Evolutionary conservation across 2,113 vertebrate genomes (phyloP), one percentile per base, ranked within the genome.

Genomic region (Piliocolobus tephrosceles): DNA sequence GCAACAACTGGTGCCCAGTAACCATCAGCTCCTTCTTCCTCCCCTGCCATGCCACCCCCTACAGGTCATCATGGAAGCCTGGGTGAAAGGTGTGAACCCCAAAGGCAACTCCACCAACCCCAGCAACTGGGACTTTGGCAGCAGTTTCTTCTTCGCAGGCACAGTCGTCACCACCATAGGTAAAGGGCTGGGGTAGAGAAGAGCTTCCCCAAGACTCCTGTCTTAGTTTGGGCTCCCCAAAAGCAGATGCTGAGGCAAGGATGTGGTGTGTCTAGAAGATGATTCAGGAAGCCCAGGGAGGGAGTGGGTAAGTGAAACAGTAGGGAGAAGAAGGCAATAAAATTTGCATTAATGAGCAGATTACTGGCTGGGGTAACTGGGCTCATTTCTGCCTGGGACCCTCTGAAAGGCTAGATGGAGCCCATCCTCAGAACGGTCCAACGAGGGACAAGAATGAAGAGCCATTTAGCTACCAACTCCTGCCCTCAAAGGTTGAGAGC

Each of bases 91-190:
- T 1, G 99, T 99, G 91, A 99, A 99, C 96, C 99, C 99, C n/a
- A 99, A 99, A 75, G 99, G 99, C 90, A 99, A 99, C 94, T 99
- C 99, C 50, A 99, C 99, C 1, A 99, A 99, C 98, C 99, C 99
- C 94, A 99, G 99, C 98, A 99, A 99, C 98, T 99, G 99, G 99
- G 99, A 99, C 97, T 99, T 99, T 68, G 98, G 99, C 97, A 99
- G 99, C 98, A 99, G 99, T 61, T 99, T 99, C 98, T 99, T 99
- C 97, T 99, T 99, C 95, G 99, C 99, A 27, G 99, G 99, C 95
- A 99, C 99, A 0, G 99, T 99, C 1, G 98, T 99, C 98, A 99
- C 99, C 80, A 99, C 99, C 72, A 99, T 99, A 98, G 99, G 99
- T 99, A 82, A 68, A 52, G 11, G 25, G 38, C 0, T 0, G 5